Percentiles rank a stretch among this genome's conserved stretches.
These are phyloP conservation scores for Eudasyphora cyanicolor DNA, from an alignment of 2,888 invertebrate genomes.

Conservation along the genomic window DNA sequence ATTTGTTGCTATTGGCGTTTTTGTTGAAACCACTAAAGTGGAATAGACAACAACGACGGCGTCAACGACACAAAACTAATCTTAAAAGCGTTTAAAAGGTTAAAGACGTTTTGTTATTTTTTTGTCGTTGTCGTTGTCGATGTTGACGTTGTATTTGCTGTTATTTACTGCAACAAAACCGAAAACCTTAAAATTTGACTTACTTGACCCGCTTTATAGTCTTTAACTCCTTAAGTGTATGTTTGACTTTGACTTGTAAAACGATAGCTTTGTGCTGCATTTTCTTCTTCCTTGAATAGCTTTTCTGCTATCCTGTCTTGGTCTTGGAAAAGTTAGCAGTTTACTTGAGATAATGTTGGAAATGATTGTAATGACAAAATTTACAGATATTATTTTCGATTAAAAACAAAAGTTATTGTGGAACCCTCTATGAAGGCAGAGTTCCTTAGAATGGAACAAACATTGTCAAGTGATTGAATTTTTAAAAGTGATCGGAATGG, in stretches of 20 bases:
- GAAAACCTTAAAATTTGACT: constrained; percentile 61
- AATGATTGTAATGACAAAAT: neutral
- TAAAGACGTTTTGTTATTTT: constrained; percentile 62
- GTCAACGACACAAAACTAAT: constrained; percentile 36
- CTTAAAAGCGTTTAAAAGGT: constrained; percentile 57
- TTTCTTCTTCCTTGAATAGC: constrained; percentile 26
- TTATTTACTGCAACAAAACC: neutral
- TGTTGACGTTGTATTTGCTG: constrained; percentile 44
- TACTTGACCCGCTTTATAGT: constrained; percentile 58
- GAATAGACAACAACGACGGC: constrained; percentile 12
- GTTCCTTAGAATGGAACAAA: too few species aligned
- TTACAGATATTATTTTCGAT: neutral
- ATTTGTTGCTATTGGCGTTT: neutral
- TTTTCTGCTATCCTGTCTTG: neutral
- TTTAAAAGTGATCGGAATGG: too few species aligned
- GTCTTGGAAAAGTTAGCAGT: neutral
- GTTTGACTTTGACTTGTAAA: constrained; percentile 21
- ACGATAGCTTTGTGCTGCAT: neutral
- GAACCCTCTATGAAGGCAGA: too few species aligned
- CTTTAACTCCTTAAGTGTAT: constrained; percentile 35
- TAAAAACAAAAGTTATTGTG: too few species aligned
- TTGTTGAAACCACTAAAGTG: too few species aligned
- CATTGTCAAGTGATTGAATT: too few species aligned
- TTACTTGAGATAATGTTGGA: neutral
- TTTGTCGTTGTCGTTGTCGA: constrained; percentile 49